These are phyloP conservation scores for Python bivittatus DNA, from an alignment of 2,113 vertebrate species.

Conservation along the genomic window DNA sequence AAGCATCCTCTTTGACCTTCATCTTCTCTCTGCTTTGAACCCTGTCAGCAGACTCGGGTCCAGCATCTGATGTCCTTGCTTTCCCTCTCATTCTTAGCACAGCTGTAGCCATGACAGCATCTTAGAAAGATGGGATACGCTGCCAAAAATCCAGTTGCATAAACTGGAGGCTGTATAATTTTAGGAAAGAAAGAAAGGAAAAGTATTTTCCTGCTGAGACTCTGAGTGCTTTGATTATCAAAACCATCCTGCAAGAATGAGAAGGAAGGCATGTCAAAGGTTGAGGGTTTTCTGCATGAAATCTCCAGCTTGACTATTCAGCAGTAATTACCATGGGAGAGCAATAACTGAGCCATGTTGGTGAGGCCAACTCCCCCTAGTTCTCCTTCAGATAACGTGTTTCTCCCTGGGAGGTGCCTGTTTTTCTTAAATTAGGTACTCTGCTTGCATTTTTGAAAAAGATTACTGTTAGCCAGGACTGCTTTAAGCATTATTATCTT, in stretches of 20 bases:
- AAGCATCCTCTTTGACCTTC: not conserved
- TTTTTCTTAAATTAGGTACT: constrained; percentile 69
- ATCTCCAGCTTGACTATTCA: constrained; percentile 61
- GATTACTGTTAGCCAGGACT: constrained; percentile 57
- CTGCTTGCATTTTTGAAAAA: constrained; percentile 66
- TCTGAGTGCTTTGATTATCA: constrained; percentile 27
- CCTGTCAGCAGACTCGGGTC: not conserved
- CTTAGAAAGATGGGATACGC: not conserved
- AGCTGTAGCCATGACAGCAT: not conserved
- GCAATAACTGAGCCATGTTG: constrained; percentile 60
- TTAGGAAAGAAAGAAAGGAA: not conserved
- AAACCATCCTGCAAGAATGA: constrained; percentile 25
- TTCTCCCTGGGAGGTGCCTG: constrained; percentile 61
- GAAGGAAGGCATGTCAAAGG: constrained; percentile 54
- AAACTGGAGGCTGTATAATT: not conserved
- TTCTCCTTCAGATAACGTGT: constrained; percentile 55
- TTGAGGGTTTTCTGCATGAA: constrained; percentile 51
- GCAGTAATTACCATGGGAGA: constrained; percentile 70
- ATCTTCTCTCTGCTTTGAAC: not conserved
- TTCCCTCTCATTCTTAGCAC: not conserved
- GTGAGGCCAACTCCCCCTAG: constrained; percentile 45
- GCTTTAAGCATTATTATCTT: constrained; percentile 64
- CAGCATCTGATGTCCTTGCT: no score
- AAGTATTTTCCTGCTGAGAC: not conserved
- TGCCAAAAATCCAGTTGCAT: not conserved